phyloP scores from a whole-genome alignment of 2,888 invertebrate genomes.

The Selenia dentaria region DNA sequence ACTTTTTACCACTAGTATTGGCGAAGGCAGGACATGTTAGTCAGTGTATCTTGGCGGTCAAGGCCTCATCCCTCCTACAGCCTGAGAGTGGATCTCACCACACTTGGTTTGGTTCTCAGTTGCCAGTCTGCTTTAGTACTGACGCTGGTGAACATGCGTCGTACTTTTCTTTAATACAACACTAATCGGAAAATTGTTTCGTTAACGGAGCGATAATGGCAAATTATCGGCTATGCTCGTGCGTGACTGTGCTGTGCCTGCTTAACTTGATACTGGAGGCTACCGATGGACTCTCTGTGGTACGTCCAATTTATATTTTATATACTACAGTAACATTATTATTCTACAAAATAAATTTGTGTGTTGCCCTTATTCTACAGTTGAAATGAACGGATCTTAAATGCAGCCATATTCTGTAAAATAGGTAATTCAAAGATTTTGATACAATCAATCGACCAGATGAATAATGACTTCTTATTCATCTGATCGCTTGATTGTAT shows the following conservation, averaged over 20 bases:
- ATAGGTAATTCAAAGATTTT: too few relatives aligned
- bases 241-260: slow-evolving; percentile 54
- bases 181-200: slow-evolving; percentile 7
- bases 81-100: slow-evolving; percentile 13
- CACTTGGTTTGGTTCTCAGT: neutral
- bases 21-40: slow-evolving; percentile 50
- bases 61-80: slow-evolving; percentile 55
- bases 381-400: too few relatives aligned
- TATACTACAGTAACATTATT: too few relatives aligned
- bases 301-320: slow-evolving; percentile 46
- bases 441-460: too few relatives aligned
- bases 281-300: slow-evolving; percentile 60
- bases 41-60: slow-evolving; percentile 67
- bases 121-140: slow-evolving; percentile 10
- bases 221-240: slow-evolving; percentile 42
- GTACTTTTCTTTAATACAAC: slow-evolving; percentile 2
- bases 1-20: slow-evolving; percentile 14
- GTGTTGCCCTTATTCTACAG: too few relatives aligned
- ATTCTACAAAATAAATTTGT: too few relatives aligned
- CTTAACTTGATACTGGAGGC: slow-evolving; percentile 56
- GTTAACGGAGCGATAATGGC: slow-evolving; percentile 40
- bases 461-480: too few relatives aligned
- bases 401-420: too few relatives aligned
- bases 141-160: slow-evolving; percentile 14
- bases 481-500: too few relatives aligned